These are phyloP conservation scores for Apistogramma diplotaenia DNA, from an alignment of 2,113 vertebrate species.

Conservation along the genomic window DNA sequence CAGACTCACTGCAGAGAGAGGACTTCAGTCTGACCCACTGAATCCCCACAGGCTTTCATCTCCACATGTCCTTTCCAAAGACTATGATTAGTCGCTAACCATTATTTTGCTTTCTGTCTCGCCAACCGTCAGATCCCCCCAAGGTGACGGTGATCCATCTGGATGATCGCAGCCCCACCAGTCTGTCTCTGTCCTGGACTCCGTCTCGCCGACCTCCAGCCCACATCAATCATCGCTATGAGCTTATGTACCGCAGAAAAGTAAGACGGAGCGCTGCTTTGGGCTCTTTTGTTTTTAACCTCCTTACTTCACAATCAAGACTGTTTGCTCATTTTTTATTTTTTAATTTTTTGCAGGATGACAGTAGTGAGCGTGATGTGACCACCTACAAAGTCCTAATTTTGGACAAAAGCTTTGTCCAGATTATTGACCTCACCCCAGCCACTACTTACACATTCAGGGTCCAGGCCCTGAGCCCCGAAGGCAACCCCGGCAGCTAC, in stretches of 20 bases:
- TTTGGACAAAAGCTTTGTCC: constrained; percentile 83
- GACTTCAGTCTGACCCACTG: constrained; percentile 46
- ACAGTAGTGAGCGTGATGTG: constrained; percentile 80
- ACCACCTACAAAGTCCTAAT: constrained; percentile 92
- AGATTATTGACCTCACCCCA: constrained; percentile 82
- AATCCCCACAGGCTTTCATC: constrained; percentile 51
- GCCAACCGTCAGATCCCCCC: constrained; percentile 81
- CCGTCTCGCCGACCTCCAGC: constrained; percentile 82
- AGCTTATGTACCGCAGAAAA: constrained; percentile 97
- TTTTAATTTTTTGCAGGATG: constrained; percentile 55
- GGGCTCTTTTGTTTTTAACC: background rate
- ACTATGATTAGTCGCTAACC: constrained; percentile 60
- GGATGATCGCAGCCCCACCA: constrained; percentile 82
- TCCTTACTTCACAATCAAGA: background rate
- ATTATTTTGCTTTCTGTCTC: constrained; percentile 58
- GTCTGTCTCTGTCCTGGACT: constrained; percentile 87
- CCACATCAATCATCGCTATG: constrained; percentile 85
- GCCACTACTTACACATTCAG: constrained; percentile 86
- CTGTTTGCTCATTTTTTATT: background rate
- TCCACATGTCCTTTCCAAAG: constrained; percentile 38
- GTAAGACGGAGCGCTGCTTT: constrained; percentile 67
- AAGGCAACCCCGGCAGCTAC: constrained; percentile 81
- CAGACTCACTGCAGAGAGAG: constrained; percentile 14
- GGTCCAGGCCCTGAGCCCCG: constrained; percentile 84
- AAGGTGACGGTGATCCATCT: constrained; percentile 86